phyloP scores from a whole-genome alignment of 2,797 vertebrate species.

The Hoplostethus mediterraneus region DNA sequence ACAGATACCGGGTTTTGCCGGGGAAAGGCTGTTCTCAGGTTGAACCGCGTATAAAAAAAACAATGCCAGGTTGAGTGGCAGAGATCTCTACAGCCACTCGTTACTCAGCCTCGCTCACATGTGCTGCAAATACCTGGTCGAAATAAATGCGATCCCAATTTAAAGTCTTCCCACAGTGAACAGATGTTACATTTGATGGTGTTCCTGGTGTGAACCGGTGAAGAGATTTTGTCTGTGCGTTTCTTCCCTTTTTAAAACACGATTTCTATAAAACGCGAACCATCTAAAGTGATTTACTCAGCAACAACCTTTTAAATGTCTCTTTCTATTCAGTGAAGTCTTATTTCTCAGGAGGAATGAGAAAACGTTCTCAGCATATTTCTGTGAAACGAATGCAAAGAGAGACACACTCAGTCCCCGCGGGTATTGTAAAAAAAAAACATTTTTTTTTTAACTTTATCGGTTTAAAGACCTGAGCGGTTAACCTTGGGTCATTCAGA shows the following conservation, averaged over 20 bases:
- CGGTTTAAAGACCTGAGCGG: constrained; percentile 44
- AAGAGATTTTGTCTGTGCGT: too few relatives aligned
- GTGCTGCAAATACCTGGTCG: not conserved
- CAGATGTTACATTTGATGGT: constrained; percentile 3
- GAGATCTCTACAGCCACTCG: constrained; percentile 18
- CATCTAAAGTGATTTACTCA: not conserved
- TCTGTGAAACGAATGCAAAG: constrained; percentile 19
- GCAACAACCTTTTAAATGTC: constrained; percentile 12
- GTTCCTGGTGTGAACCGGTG: not conserved
- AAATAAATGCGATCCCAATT: constrained; percentile 14
- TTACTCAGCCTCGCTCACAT: not conserved
- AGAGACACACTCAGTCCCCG: constrained; percentile 10
- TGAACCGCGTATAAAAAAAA: not conserved
- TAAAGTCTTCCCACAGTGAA: constrained; percentile 23
- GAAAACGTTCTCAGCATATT: constrained; percentile 11
- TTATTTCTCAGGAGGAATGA: constrained; percentile 5
- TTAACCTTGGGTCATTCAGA: constrained; percentile 48
- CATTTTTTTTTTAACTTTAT: constrained; percentile 27
- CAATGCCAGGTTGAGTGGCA: not conserved
- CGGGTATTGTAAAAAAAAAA: not conserved
- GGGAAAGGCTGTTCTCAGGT: constrained; percentile 22
- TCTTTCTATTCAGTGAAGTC: not conserved
- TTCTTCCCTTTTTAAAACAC: not conserved
- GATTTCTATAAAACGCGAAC: not conserved
- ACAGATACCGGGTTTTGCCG: constrained; percentile 6